Evolutionary conservation across 2,797 vertebrate species (phyloP).

Genomic region (Sebastes steindachneri): DNA sequence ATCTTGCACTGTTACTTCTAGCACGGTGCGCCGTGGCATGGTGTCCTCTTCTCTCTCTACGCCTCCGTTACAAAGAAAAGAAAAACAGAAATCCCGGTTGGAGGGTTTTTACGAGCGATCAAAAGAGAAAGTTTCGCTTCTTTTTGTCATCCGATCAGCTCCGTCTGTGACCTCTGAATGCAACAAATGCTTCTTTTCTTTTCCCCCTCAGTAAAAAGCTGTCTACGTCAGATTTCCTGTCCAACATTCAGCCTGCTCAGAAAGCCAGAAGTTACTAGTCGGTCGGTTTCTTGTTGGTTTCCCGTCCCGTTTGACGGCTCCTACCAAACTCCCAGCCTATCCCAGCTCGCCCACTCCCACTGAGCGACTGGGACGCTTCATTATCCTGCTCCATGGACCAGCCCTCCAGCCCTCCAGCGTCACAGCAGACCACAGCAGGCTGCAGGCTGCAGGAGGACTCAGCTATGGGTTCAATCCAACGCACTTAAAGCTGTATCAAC

Average conservation of each 20-base stretch:
- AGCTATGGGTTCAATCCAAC: not conserved
- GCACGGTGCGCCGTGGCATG: slow-evolving; percentile 85
- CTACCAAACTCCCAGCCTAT: slow-evolving; percentile 85
- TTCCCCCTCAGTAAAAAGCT: not conserved
- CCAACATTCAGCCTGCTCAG: slow-evolving; percentile 46
- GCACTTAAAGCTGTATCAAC: not conserved
- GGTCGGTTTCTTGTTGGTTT: slow-evolving; percentile 3
- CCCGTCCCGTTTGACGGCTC: slow-evolving; percentile 60
- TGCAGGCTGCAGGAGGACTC: slow-evolving; percentile 15
- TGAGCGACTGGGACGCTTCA: slow-evolving; percentile 43
- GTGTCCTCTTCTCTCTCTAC: slow-evolving; percentile 50
- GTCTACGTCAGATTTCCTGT: slow-evolving; percentile 49
- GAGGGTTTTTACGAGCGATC: slow-evolving; percentile 38
- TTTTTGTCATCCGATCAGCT: slow-evolving; percentile 64
- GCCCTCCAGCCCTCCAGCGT: slow-evolving; percentile 59
- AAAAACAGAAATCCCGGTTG: slow-evolving; percentile 4
- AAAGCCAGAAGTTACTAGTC: slow-evolving; percentile 28
- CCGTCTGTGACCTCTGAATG: slow-evolving; percentile 5
- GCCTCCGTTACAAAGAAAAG: slow-evolving; percentile 20
- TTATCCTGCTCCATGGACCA: slow-evolving; percentile 30
- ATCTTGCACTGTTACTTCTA: slow-evolving; percentile 86
- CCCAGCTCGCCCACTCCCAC: slow-evolving; percentile 83
- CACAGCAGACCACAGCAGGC: not conserved
- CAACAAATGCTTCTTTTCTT: slow-evolving; percentile 35
- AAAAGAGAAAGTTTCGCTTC: slow-evolving; percentile 68